phyloP scores from a whole-genome alignment of 2,888 invertebrate species.

The Drosophila ezoana region DNA sequence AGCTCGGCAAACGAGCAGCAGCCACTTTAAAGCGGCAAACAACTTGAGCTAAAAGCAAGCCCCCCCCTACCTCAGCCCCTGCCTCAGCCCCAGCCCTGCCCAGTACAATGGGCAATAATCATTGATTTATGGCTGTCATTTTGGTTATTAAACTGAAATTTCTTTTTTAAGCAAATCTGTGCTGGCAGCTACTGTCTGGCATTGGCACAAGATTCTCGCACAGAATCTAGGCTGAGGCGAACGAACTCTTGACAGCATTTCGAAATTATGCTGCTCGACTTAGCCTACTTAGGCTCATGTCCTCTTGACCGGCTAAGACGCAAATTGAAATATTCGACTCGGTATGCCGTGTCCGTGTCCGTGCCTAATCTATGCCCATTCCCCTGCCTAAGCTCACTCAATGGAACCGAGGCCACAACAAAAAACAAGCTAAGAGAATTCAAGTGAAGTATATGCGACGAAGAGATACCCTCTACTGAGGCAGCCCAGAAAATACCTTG shows the following conservation, averaged over 20 bases:
- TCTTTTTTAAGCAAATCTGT: conserved; percentile 36
- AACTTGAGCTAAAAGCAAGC: conserved; percentile 26
- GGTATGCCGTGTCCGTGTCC: conserved; percentile 34
- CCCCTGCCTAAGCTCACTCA: conserved; percentile 19
- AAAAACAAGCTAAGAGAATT: not conserved
- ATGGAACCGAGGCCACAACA: conserved; percentile 20
- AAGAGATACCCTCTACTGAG: conserved; percentile 2
- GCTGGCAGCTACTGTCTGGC: conserved; percentile 26
- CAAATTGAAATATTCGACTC: conserved; percentile 57
- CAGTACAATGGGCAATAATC: conserved; percentile 75
- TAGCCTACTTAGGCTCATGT: conserved; percentile 44
- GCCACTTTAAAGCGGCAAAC: conserved; percentile 50
- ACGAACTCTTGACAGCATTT: conserved; percentile 41
- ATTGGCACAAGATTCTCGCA: not conserved
- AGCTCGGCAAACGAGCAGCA: conserved; percentile 18
- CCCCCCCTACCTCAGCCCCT: not conserved
- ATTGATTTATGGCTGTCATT: conserved; percentile 82
- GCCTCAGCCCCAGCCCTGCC: not conserved
- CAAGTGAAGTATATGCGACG: not conserved
- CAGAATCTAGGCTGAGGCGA: conserved; percentile 23
- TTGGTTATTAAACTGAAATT: conserved; percentile 74
- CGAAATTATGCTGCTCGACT: conserved; percentile 38
- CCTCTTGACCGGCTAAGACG: conserved; percentile 53
- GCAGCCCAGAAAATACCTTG: too few species aligned
- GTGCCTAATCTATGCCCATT: conserved; percentile 54